Conservation (phyloP, 2,888 invertebrate species). For the Torymus aiolomorphi region DNA sequence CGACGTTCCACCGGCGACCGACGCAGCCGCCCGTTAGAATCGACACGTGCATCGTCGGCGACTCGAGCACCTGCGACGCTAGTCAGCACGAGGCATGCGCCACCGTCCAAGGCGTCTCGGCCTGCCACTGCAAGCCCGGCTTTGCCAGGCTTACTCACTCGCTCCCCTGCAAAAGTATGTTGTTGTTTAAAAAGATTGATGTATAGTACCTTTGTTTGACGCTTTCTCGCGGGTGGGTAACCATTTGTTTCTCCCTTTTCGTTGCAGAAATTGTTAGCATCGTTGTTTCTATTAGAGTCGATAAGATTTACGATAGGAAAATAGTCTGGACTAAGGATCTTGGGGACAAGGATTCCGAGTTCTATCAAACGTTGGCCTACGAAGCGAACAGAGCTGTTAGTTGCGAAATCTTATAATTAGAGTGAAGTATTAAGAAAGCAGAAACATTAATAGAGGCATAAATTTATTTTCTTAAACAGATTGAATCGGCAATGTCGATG, state of each 20-base stretch:
- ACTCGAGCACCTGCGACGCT: slow-evolving; percentile 92
- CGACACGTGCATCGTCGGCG: slow-evolving; percentile 95
- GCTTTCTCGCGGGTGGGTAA: too few relatives aligned
- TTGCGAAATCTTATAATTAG: slow-evolving; percentile 58
- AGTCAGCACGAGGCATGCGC: slow-evolving; percentile 92
- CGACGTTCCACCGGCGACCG: slow-evolving; percentile 80
- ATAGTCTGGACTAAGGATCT: slow-evolving; percentile 87
- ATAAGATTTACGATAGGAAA: slow-evolving; percentile 87
- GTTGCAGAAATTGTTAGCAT: slow-evolving; percentile 83
- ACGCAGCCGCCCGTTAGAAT: slow-evolving; percentile 86
- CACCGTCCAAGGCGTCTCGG: slow-evolving; percentile 88
- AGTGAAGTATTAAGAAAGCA: too few relatives aligned
- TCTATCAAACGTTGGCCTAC: slow-evolving; percentile 88
- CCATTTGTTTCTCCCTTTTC: slow-evolving; percentile 26
- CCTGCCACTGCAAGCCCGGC: slow-evolving; percentile 91
- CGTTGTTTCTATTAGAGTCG: slow-evolving; percentile 87
- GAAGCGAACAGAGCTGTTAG: slow-evolving; percentile 92
- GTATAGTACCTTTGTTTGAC: too few relatives aligned
- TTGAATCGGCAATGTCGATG: slow-evolving; percentile 94
- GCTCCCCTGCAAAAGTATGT: slow-evolving; percentile 72
- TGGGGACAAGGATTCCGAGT: slow-evolving; percentile 86
- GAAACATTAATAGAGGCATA: too few relatives aligned
- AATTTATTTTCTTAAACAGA: slow-evolving; percentile 76
- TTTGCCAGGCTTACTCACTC: slow-evolving; percentile 71
- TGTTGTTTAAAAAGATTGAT: slow-evolving; percentile 12